Percentiles rank a stretch among this genome's conserved stretches.
Evolutionary conservation across 2,113 vertebrate genomes (phyloP).

Genomic region (Boleophthalmus pectinirostris): DNA sequence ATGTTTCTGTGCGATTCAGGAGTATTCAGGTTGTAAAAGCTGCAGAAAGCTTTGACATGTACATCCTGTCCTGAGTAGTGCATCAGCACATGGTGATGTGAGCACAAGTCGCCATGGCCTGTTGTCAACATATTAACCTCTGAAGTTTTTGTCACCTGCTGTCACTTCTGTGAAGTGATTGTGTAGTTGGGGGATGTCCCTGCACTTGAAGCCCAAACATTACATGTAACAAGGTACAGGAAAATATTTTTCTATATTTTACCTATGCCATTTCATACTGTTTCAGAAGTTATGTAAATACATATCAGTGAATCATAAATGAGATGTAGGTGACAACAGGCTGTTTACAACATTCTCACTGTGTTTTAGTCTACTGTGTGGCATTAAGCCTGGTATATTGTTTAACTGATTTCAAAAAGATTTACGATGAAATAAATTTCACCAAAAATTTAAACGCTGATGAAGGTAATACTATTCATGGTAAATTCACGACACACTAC

Average conservation of each 20-base stretch:
- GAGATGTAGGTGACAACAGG: constrained; percentile 49
- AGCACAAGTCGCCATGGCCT: constrained; percentile 24
- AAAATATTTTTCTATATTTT: constrained; percentile 78
- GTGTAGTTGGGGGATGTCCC: constrained; percentile 46
- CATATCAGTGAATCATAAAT: constrained; percentile 60
- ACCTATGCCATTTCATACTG: constrained; percentile 75
- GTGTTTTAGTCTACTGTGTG: constrained; percentile 54
- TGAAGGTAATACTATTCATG: constrained; percentile 59
- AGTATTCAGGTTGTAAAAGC: constrained; percentile 40
- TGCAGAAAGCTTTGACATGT: constrained; percentile 60
- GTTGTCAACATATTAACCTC: constrained; percentile 44
- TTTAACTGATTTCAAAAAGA: constrained; percentile 36
- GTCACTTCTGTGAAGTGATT: constrained; percentile 82
- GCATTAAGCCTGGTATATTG: constrained; percentile 49
- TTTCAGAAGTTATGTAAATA: constrained; percentile 70
- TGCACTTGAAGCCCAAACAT: constrained; percentile 56
- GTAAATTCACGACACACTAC: constrained; percentile 26
- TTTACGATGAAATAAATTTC: constrained; percentile 50
- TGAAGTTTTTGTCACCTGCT: constrained; percentile 69
- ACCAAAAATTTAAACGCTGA: constrained; percentile 50
- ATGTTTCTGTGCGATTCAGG: constrained; percentile 47
- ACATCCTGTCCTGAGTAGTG: constrained; percentile 47
- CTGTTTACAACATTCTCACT: constrained; percentile 62
- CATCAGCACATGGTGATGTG: constrained; percentile 53
- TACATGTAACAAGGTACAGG: constrained; percentile 72